A percentile compares a stretch with the other conserved stretches of the same genome.
phyloP scores from a whole-genome alignment of 1,140 invertebrate genomes.

The Chelonus insularis region DNA sequence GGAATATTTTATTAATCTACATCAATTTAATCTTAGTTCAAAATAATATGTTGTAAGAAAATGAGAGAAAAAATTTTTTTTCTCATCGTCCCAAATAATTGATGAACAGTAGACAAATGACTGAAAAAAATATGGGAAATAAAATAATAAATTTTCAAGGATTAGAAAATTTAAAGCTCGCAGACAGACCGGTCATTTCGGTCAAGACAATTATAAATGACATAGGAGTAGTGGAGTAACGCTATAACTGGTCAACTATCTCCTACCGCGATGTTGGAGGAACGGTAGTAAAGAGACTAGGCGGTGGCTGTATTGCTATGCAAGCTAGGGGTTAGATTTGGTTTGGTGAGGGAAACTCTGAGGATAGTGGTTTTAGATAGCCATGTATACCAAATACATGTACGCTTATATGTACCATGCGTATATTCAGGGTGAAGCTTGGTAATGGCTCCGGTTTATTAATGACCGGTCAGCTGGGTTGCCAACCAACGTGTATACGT shows the following conservation, averaged over 20 bases:
- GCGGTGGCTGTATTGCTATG: conserved; percentile 28
- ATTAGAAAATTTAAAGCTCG: too few relatives aligned
- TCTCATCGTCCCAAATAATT: too few relatives aligned
- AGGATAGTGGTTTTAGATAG: conserved; percentile 52
- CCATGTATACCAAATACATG: conserved; percentile 26
- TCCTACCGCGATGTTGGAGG: conserved; percentile 23
- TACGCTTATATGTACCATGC: conserved; percentile 21
- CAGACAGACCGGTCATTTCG: too few relatives aligned
- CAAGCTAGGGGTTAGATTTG: conserved; percentile 16
- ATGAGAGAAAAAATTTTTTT: too few relatives aligned
- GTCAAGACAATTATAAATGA: conserved; percentile 60
- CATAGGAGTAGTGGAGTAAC: conserved; percentile 44
- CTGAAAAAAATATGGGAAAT: too few relatives aligned
- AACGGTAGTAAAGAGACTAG: not conserved
- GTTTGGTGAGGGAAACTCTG: conserved; percentile 44
- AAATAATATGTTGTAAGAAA: too few relatives aligned
- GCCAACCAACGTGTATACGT: conserved; percentile 34
- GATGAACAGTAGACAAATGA: too few relatives aligned
- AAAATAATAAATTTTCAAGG: too few relatives aligned
- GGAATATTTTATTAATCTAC: too few relatives aligned
- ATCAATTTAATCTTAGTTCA: too few relatives aligned
- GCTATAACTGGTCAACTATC: conserved; percentile 49
- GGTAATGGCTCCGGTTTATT: conserved; percentile 60
- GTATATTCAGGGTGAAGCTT: conserved; percentile 51
- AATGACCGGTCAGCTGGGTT: conserved; percentile 57